Percentiles rank a stretch among this genome's conserved stretches.
Evolutionary conservation across 2,797 vertebrate genomes (phyloP).

Genomic region (Falco berigora): DNA sequence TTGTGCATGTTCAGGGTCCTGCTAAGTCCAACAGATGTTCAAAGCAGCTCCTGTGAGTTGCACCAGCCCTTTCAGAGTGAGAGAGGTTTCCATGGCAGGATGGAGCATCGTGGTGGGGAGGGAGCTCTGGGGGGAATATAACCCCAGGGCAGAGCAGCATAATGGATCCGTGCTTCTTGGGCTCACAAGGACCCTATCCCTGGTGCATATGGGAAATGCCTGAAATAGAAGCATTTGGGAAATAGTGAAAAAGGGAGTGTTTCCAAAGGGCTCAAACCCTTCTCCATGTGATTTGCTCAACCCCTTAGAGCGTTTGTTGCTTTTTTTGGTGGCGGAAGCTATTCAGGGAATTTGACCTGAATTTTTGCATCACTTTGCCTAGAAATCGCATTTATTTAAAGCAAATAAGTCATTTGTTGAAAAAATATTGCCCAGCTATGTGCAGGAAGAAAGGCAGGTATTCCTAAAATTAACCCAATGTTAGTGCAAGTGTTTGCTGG

Average conservation of each 20-base stretch:
- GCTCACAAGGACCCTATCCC: not conserved
- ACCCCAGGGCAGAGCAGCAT: not conserved
- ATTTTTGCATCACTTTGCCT: not conserved
- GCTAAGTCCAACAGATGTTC: rapidly evolving
- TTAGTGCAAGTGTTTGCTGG: not conserved
- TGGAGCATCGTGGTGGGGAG: not conserved
- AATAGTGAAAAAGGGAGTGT: not conserved
- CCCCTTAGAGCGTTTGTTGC: not conserved
- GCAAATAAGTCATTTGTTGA: not conserved
- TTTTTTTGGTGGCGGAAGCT: slow-evolving; percentile 6
- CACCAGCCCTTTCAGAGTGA: not conserved
- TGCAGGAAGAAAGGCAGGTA: not conserved
- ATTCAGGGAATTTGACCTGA: slow-evolving; percentile 6
- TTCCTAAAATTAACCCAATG: not conserved
- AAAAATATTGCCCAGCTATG: not conserved
- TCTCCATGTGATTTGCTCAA: not conserved
- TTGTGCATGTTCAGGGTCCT: not conserved
- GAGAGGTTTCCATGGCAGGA: not conserved
- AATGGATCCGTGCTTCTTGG: not conserved
- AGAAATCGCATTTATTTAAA: not conserved
- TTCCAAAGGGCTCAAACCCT: not conserved
- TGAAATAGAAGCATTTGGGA: not conserved
- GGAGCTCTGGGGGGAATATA: not conserved
- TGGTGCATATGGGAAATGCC: not conserved
- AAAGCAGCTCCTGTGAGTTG: not conserved